Conservation (phyloP, 2,888 invertebrate genomes). For the Polymixis lichenea region DNA sequence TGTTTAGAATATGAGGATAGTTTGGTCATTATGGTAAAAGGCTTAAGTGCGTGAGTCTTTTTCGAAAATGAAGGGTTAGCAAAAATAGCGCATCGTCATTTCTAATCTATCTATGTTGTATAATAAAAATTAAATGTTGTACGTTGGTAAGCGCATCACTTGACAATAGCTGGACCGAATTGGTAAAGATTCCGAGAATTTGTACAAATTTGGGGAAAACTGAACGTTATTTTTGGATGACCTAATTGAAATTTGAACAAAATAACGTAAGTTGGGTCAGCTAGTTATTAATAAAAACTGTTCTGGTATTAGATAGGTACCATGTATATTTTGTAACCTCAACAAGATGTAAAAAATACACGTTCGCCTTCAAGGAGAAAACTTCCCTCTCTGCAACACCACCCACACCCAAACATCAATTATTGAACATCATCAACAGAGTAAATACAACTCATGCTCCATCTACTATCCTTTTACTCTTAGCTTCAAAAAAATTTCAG, state of each 20-base stretch:
- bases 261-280: neutral
- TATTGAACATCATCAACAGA: too few species aligned
- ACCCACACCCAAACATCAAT: too few species aligned
- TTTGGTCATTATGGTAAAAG: neutral
- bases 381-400: too few species aligned
- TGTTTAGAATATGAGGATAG: neutral
- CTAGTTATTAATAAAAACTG: neutral
- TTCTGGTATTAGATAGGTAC: neutral
- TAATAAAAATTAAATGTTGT: neutral
- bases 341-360: neutral
- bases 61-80: neutral
- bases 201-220: neutral
- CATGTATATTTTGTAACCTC: neutral
- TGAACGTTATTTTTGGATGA: neutral
- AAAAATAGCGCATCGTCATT: neutral
- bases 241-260: neutral
- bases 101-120: neutral
- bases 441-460: too few species aligned
- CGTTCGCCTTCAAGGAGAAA: neutral
- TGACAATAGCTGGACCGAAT: neutral
- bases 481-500: neutral
- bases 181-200: too few species aligned
- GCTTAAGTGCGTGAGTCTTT: neutral
- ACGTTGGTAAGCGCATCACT: neutral
- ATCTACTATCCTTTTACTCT: too few species aligned